Conservation (phyloP, 2,797 vertebrate species). For the Acanthurus tractus region DNA sequence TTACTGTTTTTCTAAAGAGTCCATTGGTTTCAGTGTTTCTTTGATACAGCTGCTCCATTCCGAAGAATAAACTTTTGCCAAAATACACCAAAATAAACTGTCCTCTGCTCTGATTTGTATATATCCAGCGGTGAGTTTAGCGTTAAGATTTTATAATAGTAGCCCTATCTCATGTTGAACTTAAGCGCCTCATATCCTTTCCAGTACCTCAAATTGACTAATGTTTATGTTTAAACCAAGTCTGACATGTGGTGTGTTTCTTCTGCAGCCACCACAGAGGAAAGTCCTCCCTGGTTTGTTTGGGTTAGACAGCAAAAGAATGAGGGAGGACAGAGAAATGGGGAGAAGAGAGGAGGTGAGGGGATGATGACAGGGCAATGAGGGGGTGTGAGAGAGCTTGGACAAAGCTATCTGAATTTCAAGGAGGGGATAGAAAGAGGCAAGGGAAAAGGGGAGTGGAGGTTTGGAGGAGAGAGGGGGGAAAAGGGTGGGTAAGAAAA, state of each 20-base stretch:
- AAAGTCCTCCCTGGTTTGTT: slow-evolving; percentile 77
- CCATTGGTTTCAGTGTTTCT: slow-evolving; percentile 8
- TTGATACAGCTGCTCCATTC: neutral
- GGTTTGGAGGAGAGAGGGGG: slow-evolving; percentile 14
- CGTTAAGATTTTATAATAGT: slow-evolving; percentile 32
- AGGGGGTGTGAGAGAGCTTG: slow-evolving; percentile 16
- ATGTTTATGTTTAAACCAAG: slow-evolving; percentile 74
- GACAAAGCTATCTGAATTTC: slow-evolving; percentile 70
- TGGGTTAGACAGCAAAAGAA: slow-evolving; percentile 79
- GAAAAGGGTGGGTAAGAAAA: neutral
- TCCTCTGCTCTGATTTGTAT: slow-evolving; percentile 21
- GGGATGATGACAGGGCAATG: slow-evolving; percentile 56
- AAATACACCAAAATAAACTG: slow-evolving; percentile 8
- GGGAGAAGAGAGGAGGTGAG: slow-evolving; percentile 46
- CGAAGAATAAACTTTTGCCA: neutral
- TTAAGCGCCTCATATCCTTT: slow-evolving; percentile 61
- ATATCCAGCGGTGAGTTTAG: slow-evolving; percentile 16
- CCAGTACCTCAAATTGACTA: slow-evolving; percentile 68
- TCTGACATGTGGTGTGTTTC: slow-evolving; percentile 79
- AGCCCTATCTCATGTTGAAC: slow-evolving; percentile 46
- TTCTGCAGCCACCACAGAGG: slow-evolving; percentile 70
- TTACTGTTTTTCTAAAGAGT: neutral
- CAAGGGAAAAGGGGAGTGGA: slow-evolving; percentile 34
- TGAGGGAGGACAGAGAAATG: slow-evolving; percentile 62
- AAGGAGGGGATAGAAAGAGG: slow-evolving; percentile 55